These are phyloP conservation scores for Onchidella celtica DNA, from an alignment of 2,888 invertebrate species.

Conservation along the genomic window DNA sequence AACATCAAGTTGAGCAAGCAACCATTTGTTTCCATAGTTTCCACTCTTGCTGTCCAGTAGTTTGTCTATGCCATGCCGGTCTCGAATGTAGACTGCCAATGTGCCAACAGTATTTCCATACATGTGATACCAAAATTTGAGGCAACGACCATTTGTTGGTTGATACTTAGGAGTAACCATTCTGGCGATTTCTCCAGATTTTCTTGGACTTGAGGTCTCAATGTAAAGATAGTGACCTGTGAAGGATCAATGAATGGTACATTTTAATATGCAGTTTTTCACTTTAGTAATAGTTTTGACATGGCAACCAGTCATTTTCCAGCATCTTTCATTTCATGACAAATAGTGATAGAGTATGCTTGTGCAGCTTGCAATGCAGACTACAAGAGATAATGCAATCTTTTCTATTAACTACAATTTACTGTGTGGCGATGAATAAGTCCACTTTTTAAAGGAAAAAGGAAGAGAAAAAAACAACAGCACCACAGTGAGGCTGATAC, in stretches of 20 bases:
- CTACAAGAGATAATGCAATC: too few relatives aligned
- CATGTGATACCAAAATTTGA: slow-evolving; percentile 70
- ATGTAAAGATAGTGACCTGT: slow-evolving; percentile 63
- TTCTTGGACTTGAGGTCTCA: slow-evolving; percentile 81
- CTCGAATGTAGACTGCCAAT: slow-evolving; percentile 60
- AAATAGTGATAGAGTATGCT: too few relatives aligned
- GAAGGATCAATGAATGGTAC: neutral
- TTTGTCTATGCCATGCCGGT: slow-evolving; percentile 35
- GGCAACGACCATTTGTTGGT: slow-evolving; percentile 56
- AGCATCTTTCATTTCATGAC: too few relatives aligned
- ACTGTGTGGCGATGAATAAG: too few relatives aligned
- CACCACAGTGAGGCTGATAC: too few relatives aligned
- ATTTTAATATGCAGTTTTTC: too few relatives aligned
- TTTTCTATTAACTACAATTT: too few relatives aligned
- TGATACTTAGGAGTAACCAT: slow-evolving; percentile 53
- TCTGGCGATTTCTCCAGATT: slow-evolving; percentile 82
- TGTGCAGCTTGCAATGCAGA: too few relatives aligned
- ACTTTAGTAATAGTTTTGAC: too few relatives aligned
- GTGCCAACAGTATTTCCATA: slow-evolving; percentile 63
- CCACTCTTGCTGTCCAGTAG: slow-evolving; percentile 65
- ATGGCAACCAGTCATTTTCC: too few relatives aligned
- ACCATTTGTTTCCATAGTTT: slow-evolving; percentile 69
- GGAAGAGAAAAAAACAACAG: too few relatives aligned
- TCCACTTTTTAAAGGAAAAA: too few relatives aligned
- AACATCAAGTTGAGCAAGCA: slow-evolving; percentile 61